Conservation (phyloP, 2,888 invertebrate genomes). For the Drosophila kokeensis region DNA sequence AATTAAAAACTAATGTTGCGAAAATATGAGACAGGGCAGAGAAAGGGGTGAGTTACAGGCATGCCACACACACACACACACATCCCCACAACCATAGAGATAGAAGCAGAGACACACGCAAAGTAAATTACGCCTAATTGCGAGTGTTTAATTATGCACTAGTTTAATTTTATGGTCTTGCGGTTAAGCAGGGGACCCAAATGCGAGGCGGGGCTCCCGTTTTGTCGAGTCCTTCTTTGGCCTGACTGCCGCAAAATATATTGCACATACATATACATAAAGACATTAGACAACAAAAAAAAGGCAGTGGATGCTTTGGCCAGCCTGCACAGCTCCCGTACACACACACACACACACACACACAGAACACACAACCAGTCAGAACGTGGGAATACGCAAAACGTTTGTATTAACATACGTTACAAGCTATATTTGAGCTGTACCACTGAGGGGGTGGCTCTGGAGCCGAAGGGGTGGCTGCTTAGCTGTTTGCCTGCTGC, state of each 20-base stretch:
- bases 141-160: conserved; percentile 83
- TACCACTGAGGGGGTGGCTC: conserved; percentile 15
- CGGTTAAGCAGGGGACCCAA: conserved; percentile 44
- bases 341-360: neutral
- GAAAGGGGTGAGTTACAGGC: conserved; percentile 8
- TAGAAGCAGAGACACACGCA: conserved; percentile 40
- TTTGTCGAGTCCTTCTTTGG: conserved; percentile 48
- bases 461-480: conserved; percentile 10
- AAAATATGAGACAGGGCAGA: conserved; percentile 71
- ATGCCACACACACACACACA: conserved; percentile 7
- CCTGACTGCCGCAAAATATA: conserved; percentile 49
- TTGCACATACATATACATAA: conserved; percentile 54
- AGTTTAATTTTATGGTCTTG: conserved; percentile 83
- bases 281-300: conserved; percentile 66
- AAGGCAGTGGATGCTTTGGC: conserved; percentile 45
- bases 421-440: conserved; percentile 40
- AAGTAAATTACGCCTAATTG: conserved; percentile 84
- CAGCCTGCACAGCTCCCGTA: conserved; percentile 25
- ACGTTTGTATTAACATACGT: conserved; percentile 64
- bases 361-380: neutral
- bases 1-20: conserved; percentile 84
- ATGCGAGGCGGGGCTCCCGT: neutral
- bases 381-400: conserved; percentile 55
- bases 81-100: conserved; percentile 35
- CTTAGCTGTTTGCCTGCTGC: conserved; percentile 10